Percentiles rank a stretch among this genome's conserved stretches.
Evolutionary conservation across 1,140 invertebrate genomes (phyloP).

Genomic region (Microvelia longipes): DNA sequence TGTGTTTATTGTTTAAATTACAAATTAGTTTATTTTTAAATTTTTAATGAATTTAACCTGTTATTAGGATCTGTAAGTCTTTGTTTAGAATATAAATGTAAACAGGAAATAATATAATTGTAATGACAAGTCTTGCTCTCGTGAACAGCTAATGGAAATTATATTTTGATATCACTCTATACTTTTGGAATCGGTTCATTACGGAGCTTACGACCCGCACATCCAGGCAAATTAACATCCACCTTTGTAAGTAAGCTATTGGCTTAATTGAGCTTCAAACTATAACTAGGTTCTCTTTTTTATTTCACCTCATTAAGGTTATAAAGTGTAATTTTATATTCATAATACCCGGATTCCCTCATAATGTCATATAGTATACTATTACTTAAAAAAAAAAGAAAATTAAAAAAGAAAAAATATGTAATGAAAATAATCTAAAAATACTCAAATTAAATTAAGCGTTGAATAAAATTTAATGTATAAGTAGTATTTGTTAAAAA

Average conservation of each 20-base stretch:
- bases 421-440: background rate
- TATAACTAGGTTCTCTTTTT: background rate
- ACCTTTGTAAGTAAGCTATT: background rate
- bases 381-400: background rate
- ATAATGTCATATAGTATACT: no score
- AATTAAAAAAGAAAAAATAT: background rate
- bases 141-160: conserved; percentile 3
- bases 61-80: background rate
- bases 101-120: conserved; percentile 2
- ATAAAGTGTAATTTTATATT: no score
- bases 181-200: background rate
- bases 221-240: background rate
- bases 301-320: background rate
- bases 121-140: conserved; percentile 1
- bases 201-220: background rate
- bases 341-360: no score
- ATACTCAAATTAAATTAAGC: no score
- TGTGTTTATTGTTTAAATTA: background rate
- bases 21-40: background rate
- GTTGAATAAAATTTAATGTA: no score
- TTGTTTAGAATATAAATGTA: background rate
- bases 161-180: background rate
- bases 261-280: background rate
- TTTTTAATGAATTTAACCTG: background rate
- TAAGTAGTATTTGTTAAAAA: no score